Evolutionary conservation across 2,888 invertebrate genomes (phyloP).

Genomic region (Selenia dentaria): DNA sequence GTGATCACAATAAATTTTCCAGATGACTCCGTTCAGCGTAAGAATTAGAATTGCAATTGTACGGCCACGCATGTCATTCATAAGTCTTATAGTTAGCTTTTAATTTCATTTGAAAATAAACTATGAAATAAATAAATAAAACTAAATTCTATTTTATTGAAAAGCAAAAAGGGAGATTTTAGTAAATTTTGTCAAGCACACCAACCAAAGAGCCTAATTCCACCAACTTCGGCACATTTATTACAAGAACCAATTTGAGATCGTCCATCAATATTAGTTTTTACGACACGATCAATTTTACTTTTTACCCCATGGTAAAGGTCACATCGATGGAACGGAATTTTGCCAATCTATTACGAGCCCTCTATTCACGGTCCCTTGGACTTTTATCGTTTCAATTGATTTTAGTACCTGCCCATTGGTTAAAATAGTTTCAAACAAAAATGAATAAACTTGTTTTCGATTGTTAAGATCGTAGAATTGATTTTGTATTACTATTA

Average conservation of each 20-base stretch:
- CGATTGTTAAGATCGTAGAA: too few species aligned
- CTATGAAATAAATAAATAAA: neutral
- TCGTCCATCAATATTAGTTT: conserved; percentile 24
- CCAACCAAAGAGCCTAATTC: neutral
- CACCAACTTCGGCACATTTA: conserved; percentile 12
- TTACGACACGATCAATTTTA: conserved; percentile 21
- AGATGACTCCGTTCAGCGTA: too few species aligned
- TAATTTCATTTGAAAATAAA: neutral
- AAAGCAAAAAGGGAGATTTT: too few species aligned
- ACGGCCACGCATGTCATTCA: too few species aligned
- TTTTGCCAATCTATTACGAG: conserved; percentile 19
- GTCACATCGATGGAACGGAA: conserved; percentile 17
- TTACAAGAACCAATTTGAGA: conserved; percentile 8
- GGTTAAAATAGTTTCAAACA: conserved; percentile 7
- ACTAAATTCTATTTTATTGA: neutral
- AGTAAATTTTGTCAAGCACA: too few species aligned
- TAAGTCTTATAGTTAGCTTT: too few species aligned
- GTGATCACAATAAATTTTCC: too few species aligned
- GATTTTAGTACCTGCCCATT: conserved; percentile 16
- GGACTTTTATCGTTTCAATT: conserved; percentile 22
- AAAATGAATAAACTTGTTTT: too few species aligned
- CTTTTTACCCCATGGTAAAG: conserved; percentile 15
- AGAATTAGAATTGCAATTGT: too few species aligned
- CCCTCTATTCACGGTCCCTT: conserved; percentile 22
- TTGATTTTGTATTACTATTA: too few species aligned